Percentiles rank a stretch among this genome's conserved stretches.
Evolutionary conservation across 2,797 vertebrate genomes (phyloP).

Genomic region (Potorous gilbertii): DNA sequence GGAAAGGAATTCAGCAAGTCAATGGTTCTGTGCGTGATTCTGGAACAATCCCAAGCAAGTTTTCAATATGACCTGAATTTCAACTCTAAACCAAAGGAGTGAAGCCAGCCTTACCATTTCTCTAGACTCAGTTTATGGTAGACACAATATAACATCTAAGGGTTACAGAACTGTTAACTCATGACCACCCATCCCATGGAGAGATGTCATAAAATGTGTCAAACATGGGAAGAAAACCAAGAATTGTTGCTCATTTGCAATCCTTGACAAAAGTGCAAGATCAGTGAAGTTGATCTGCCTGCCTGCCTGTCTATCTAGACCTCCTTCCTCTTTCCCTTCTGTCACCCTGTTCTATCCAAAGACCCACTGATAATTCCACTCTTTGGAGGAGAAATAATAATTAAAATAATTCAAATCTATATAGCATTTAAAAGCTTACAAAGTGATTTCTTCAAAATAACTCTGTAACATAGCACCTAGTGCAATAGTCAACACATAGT

Average conservation of each 20-base stretch:
- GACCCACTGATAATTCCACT: background rate
- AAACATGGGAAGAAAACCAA: background rate
- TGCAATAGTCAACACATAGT: background rate
- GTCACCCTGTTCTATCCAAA: background rate
- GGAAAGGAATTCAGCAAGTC: background rate
- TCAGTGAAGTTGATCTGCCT: background rate
- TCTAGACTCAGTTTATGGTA: background rate
- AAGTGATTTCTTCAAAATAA: background rate
- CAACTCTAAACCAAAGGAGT: background rate
- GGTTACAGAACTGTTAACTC: background rate
- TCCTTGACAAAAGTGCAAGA: too few relatives aligned
- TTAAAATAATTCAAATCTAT: too few relatives aligned
- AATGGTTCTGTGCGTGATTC: background rate
- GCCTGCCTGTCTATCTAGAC: background rate
- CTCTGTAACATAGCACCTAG: background rate
- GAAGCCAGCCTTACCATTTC: background rate
- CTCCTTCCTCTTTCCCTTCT: background rate
- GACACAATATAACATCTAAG: background rate
- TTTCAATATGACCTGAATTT: background rate
- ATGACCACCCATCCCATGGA: background rate
- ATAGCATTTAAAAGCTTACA: background rate
- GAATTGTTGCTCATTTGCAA: too few relatives aligned
- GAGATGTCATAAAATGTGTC: background rate
- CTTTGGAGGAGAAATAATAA: background rate
- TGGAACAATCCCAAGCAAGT: background rate